These are phyloP conservation scores for Aleiodes testaceus DNA, from an alignment of 2,888 invertebrate species.

Conservation along the genomic window DNA sequence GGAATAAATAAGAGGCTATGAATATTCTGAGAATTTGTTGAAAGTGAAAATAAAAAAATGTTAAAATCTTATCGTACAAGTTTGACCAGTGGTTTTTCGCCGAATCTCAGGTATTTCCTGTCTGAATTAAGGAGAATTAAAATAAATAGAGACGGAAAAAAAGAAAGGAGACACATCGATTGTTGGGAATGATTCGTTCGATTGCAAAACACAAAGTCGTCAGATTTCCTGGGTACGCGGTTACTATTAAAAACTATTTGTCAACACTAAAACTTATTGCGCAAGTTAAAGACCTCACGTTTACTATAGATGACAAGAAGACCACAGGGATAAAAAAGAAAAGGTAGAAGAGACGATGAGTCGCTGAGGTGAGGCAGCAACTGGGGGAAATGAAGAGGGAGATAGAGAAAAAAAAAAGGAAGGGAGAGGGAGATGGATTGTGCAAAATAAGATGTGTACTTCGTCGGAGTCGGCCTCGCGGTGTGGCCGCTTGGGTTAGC, in stretches of 20 bases:
- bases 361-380: constrained; percentile 9
- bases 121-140: neutral
- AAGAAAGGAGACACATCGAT: constrained; percentile 18
- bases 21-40: constrained; percentile 32
- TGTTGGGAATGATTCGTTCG: constrained; percentile 17
- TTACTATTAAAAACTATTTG: constrained; percentile 53
- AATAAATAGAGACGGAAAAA: neutral
- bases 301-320: constrained; percentile 12
- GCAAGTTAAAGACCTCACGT: constrained; percentile 39
- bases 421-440: constrained; percentile 7
- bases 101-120: constrained; percentile 26
- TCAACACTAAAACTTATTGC: constrained; percentile 50
- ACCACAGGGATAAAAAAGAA: constrained; percentile 23
- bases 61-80: constrained; percentile 19
- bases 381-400: constrained; percentile 7
- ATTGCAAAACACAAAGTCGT: constrained; percentile 45
- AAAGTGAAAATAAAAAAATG: neutral
- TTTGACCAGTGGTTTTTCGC: constrained; percentile 28
- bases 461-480: constrained; percentile 36
- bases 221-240: constrained; percentile 47
- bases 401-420: neutral
- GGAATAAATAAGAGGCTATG: neutral
- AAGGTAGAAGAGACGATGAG: neutral
- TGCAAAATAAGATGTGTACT: constrained; percentile 20
- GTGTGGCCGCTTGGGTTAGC: constrained; percentile 31